Evolutionary conservation across 2,797 vertebrate species (phyloP).

Genomic region (Tapera naevia): DNA sequence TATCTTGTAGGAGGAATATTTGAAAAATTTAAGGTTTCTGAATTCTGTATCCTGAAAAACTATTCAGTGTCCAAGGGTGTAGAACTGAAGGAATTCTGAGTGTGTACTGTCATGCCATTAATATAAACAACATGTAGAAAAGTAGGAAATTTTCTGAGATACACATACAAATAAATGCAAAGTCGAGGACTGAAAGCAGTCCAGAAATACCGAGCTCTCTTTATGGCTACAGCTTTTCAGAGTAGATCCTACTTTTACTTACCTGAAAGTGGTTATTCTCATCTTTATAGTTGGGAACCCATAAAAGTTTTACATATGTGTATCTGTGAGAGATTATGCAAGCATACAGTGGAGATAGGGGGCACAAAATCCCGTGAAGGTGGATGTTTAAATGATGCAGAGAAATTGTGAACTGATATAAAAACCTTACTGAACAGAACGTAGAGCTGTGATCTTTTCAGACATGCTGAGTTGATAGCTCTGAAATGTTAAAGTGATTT

Average conservation of each 20-base stretch:
- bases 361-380: not conserved
- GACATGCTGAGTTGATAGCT: not conserved
- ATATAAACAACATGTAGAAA: not conserved
- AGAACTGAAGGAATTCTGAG: not conserved
- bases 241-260: not conserved
- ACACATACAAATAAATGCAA: not conserved
- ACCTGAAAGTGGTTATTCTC: not conserved
- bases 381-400: not conserved
- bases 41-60: not conserved
- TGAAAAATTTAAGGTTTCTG: not conserved
- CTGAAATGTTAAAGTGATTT: slow-evolving; percentile 35
- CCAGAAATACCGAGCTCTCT: not conserved
- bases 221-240: not conserved
- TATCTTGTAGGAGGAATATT: not conserved
- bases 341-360: not conserved
- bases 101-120: not conserved
- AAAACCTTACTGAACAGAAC: not conserved
- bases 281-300: not conserved
- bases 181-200: not conserved
- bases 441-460: not conserved
- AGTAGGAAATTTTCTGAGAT: not conserved
- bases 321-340: not conserved
- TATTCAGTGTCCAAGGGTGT: not conserved
- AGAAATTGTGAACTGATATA: not conserved
- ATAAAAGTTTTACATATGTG: too few relatives aligned